Base-by-base conservation (phyloP, 2,113 vertebrate species). In the Synodontis membranacea region DNA sequence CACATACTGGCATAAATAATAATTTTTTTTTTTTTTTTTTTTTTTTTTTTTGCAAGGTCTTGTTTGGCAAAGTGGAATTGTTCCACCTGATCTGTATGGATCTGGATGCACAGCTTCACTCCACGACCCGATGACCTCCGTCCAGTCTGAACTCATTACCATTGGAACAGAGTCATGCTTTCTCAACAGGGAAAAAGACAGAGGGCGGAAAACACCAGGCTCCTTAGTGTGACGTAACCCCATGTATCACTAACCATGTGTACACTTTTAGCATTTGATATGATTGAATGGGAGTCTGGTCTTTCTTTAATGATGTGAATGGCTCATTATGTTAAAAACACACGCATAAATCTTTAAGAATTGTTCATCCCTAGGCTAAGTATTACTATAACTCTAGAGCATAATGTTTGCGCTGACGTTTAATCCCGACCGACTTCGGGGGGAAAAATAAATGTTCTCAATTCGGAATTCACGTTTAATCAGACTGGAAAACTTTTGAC, bases 121-220 rank as follows among this genome's bases (percentile, higher is more conserved):
- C 48, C 48, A 52, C 31, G 28, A 52, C 28, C 46, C 37, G 17
- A 1, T 19, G 50, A 52, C 75, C 31, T 79, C n/a, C 50, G 37
- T 54, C n/a, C 48, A 52, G 44, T 31, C 44, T 52, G 81, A 42
- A 56, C 72, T 54, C 15, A 11, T 75, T 83, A 62, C 86, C 70
- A 87, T 54, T 54, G 81, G 37, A 72, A 70, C 64, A 37, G 5
- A 28, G 34, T 39, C 37, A 72, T 72, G 68, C 37, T 72, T 39
- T 83, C 25, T 23, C 70, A 28, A 66, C 31, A 23, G 80, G 25
- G 70, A 76, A 60, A 23, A 14, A 70, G 50, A 68, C 23, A 5
- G 56, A 39, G 21, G 21, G 44, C 52, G 52, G 58, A 12, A 17
- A 50, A 31, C 44, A 46, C 44, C 72, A 44, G 39, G 42, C 4